Base-by-base conservation (phyloP, 1,140 invertebrate genomes). In the Colletes gigas region DNA sequence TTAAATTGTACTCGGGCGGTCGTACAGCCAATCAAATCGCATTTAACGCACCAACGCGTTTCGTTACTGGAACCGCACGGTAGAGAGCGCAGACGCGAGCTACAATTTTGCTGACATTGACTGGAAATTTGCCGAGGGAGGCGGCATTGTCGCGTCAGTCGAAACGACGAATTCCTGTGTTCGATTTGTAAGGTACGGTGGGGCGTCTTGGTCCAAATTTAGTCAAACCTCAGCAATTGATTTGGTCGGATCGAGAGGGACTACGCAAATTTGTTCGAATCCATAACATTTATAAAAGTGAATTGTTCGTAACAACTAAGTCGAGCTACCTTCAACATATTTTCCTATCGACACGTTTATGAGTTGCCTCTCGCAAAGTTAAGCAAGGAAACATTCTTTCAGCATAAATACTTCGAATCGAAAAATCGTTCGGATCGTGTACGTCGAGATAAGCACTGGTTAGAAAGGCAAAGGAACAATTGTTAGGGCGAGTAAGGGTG, bases 71-170 rank as follows among this genome's bases (percentile, higher is more conserved):
- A 65, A 55, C 10, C 4, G 9, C 21, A 14, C 15, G 19, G 1
- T 30, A 71, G 17, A 73, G 77, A 73, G 70, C 60, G 77, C 70
- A 63, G 17, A 71, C 21, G 55, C 60, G 21, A 57, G 39, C 30
- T 71, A 47, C 17, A 15, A 8, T 69, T 69, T 30, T 57, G 7
- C 47, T 60, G 66, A 71, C 30, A 63, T 78, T 65, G 44, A 72
- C 59, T 78, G 50, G 52, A 79, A 79, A 73, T 79, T 79, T 73
- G 19, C 77, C 69, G 60, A 73, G 60, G 63, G 77, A 79, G 77
- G 77, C 77, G 60, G 7, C 70, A 66, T 79, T 52, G 70, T 79
- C 77, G 77, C 52, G 17, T 57, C 30, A 19, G 50, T n/a, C 44
- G 19, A 30, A 54, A 63, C 50, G 39, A 65, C 65, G 62, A 67